Base-by-base conservation (phyloP, 2,888 invertebrate genomes). In the Andrena haemorrhoa region DNA sequence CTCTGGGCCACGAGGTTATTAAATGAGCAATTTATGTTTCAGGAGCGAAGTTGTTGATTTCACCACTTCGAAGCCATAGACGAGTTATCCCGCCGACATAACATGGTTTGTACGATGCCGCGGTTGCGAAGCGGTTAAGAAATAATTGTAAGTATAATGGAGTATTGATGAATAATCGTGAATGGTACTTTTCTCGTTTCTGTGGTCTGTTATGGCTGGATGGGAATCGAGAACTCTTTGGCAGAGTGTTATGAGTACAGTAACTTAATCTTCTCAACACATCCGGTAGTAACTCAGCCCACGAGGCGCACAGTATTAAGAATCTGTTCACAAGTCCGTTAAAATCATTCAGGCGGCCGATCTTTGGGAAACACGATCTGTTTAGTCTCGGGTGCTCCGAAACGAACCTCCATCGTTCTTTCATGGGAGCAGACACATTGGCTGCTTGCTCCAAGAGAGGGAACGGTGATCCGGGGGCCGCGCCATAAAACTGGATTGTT, bases 321-420 rank as follows among this genome's bases (percentile, higher is more conserved):
- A 66, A 88, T 88, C 89, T 87, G 90, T 89, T 90, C 85, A 79
- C 88, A 79, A 84, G 81, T 77, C 86, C 90, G 89, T 90, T 89
- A 88, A 90, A 90, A 91, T 91, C 87, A 88, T 88, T 90, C 79
- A 10, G 87, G 83, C 91, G 91, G 90, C 56, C 83, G 86, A 90
- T 88, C 92, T 91, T 91, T 90, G 75, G 83, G 92, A 90, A 92
- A 92, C 88, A 87, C 88, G 92, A 92, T 92, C 90, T 91, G 91
- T 92, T 92, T 92, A 89, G 91, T 91, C 91, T 91, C 84, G 85
- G 86, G 72, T 79, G 82, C 75, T 66, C 70, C 72, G 76, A 82
- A 88, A 86, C 66, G 88, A 78, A 84, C 86, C 88, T 79, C 75
- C 58, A 82, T 71, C 60, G 83, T 76, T 84, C 81, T 26, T 78